Evolutionary conservation across 2,113 vertebrate species (phyloP), one percentile per base, ranked within the genome.

Genomic region (Lota lota): DNA sequence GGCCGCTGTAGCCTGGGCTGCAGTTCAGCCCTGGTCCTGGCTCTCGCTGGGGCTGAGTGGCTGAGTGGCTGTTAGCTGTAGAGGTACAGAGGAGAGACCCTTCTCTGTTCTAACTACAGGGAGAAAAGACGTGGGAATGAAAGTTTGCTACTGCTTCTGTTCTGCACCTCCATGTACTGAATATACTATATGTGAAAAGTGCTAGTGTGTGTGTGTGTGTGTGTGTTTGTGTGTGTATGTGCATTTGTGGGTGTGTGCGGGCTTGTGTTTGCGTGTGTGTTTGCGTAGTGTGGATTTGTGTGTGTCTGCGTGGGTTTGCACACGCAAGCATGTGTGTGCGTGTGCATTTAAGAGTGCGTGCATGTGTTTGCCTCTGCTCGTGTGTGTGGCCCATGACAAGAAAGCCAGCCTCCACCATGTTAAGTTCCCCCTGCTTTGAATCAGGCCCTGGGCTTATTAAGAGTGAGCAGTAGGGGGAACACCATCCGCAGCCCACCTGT

Each of bases 341-440:
- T 40, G 50, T 60, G 22, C 57, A n/a, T 72, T 21, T 73, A 36
- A 28, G 28, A 28, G 28, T 66, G 65, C 64, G 47, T 61, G 17
- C 20, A 53, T 21, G 18, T 62, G 21, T 22, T 51, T 57, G 63
- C 64, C 33, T 53, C 51, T 64, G 54, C 8, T 61, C n/a, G 77
- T 76, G 78, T 78, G 87, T 88, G 87, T 89, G 84, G 86, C 85
- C 84, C 74, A 57, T 80, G 76, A 80, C 85, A 85, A 74, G 80
- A 86, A 88, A 91, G 89, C 83, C 90, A 89, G 81, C 86, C 79
- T 69, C 68, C 73, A 82, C 85, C 88, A 89, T 86, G 86, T 79
- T 80, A 85, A 81, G 79, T 84, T 87, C 85, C 87, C 86, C 80
- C 83, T 85, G 85, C 82, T 79, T 79, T 83, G 78, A 79, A 86